Evolutionary conservation across 92 coral and sea anemone species (phyloP).

Genomic region (Porites evermanni): DNA sequence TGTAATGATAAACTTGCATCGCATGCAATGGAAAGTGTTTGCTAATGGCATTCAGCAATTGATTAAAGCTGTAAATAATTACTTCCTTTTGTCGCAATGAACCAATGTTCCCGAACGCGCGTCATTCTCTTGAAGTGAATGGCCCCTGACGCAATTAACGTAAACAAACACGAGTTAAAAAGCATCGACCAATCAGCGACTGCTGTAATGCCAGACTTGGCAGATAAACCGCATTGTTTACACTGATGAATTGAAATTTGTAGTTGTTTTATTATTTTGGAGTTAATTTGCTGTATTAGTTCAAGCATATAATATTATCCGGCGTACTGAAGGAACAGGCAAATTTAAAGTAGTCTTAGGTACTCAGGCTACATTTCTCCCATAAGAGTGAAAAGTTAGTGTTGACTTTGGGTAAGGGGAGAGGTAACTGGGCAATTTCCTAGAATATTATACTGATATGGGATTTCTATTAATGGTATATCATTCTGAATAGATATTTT

Average conservation of each 20-base stretch:
- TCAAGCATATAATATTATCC: background rate
- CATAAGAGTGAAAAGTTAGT: too few relatives aligned
- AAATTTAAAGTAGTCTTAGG: too few relatives aligned
- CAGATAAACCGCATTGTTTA: background rate
- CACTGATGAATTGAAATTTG: background rate
- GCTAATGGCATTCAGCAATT: too few relatives aligned
- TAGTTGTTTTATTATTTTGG: background rate
- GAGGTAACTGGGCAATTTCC: too few relatives aligned
- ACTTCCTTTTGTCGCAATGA: too few relatives aligned
- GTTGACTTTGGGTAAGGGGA: too few relatives aligned
- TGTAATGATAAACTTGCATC: background rate
- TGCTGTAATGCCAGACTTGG: background rate
- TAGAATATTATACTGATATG: too few relatives aligned
- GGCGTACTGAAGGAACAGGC: background rate
- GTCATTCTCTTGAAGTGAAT: background rate
- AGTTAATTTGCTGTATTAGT: too few relatives aligned
- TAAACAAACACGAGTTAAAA: background rate
- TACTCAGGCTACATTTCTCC: too few relatives aligned
- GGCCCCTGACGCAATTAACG: slow-evolving; percentile 2
- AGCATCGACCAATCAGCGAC: background rate
- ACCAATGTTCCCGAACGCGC: background rate
- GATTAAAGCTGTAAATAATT: too few relatives aligned
- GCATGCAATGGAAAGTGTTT: background rate
- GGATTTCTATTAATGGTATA: too few relatives aligned
- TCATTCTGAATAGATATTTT: too few relatives aligned